Percentiles rank a stretch among this genome's conserved stretches.
phyloP scores from a whole-genome alignment of 2,113 vertebrate species.

The Chrysemys picta region DNA sequence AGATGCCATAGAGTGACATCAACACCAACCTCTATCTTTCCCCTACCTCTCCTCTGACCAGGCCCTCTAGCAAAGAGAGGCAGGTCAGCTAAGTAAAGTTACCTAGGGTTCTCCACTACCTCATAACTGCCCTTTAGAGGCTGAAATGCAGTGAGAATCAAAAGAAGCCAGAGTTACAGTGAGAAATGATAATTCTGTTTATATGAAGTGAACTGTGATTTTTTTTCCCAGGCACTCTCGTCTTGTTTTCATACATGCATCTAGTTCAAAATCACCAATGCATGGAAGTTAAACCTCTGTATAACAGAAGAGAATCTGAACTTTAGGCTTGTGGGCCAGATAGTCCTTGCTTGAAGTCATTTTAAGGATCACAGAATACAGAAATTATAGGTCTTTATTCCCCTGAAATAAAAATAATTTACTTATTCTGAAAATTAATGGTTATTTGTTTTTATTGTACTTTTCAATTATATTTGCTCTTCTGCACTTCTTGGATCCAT shows the following conservation, averaged over 20 bases:
- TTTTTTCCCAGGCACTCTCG: background rate
- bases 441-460: background rate
- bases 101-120: background rate
- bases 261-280: background rate
- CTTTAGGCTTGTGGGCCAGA: background rate
- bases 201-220: background rate
- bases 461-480: background rate
- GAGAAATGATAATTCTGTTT: background rate
- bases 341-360: background rate
- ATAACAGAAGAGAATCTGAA: slow-evolving; percentile 6
- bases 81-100: background rate
- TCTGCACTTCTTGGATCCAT: background rate
- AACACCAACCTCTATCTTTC: slow-evolving; percentile 20
- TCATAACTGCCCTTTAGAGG: background rate
- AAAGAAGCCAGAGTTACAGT: background rate
- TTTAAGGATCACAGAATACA: background rate
- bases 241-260: background rate
- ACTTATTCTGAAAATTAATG: slow-evolving; percentile 13
- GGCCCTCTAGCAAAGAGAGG: background rate
- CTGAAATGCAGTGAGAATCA: background rate
- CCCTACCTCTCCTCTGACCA: background rate
- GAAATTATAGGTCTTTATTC: background rate
- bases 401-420: background rate
- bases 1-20: background rate
- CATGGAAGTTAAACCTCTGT: background rate